phyloP scores from a whole-genome alignment of 2,797 vertebrate genomes.

The Enteromius anoplus region DNA sequence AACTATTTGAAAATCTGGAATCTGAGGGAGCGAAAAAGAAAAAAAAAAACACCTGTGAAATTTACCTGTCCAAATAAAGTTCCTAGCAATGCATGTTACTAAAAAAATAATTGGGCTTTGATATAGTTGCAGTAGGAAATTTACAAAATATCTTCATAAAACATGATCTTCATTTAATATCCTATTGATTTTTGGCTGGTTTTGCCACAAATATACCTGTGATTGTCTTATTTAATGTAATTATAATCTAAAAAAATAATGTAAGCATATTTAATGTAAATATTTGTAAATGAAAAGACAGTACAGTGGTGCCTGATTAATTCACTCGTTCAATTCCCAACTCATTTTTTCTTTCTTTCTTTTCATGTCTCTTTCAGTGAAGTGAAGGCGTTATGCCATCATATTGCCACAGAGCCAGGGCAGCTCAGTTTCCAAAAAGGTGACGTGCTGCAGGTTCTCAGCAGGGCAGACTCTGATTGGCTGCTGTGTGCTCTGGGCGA shows the following conservation, averaged over 20 bases:
- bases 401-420: slow-evolving; percentile 86
- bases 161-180: too few relatives aligned
- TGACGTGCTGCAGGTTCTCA: slow-evolving; percentile 83
- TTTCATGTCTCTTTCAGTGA: slow-evolving; percentile 73
- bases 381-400: slow-evolving; percentile 89
- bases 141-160: too few relatives aligned
- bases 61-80: too few relatives aligned
- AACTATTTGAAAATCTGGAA: too few relatives aligned
- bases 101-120: too few relatives aligned
- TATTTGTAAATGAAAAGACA: neutral
- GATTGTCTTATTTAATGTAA: neutral
- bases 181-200: too few relatives aligned
- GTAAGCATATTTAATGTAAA: neutral
- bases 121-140: too few relatives aligned
- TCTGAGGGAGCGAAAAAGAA: too few relatives aligned
- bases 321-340: neutral
- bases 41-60: too few relatives aligned
- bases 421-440: slow-evolving; percentile 95
- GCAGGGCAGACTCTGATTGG: slow-evolving; percentile 86
- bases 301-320: neutral
- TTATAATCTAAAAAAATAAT: neutral
- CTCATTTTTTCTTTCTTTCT: neutral
- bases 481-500: slow-evolving; percentile 84
- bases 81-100: too few relatives aligned
- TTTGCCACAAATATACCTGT: too few relatives aligned